Evolutionary conservation across 2,113 vertebrate species (phyloP).

Genomic region (Osmerus eperlanus): DNA sequence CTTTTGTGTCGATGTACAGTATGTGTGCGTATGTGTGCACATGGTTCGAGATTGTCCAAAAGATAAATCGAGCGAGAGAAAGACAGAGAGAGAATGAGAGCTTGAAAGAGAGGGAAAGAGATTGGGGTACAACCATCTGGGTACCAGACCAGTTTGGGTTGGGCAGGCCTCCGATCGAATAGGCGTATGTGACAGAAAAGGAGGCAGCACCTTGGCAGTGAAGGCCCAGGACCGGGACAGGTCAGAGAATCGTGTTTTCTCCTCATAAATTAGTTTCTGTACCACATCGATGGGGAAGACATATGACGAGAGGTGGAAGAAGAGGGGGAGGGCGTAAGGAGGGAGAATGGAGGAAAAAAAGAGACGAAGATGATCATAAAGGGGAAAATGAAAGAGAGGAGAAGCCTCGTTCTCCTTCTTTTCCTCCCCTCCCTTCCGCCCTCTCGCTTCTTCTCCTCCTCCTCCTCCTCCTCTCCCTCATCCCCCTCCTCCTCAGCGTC

Average conservation of each 20-base stretch:
- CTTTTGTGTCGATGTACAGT: background rate
- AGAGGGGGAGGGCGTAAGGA: slow-evolving; percentile 58
- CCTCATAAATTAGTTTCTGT: slow-evolving; percentile 56
- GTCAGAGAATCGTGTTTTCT: slow-evolving; percentile 62
- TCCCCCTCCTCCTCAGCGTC: background rate
- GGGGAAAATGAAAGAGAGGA: background rate
- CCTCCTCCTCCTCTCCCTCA: background rate
- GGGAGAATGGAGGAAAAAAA: background rate
- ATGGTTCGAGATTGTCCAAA: background rate
- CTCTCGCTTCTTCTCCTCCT: background rate
- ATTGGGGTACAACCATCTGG: slow-evolving; percentile 48
- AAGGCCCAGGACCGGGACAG: background rate
- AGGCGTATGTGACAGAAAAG: slow-evolving; percentile 40
- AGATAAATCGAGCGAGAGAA: background rate
- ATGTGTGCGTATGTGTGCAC: slow-evolving; percentile 2
- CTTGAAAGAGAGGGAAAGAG: slow-evolving; percentile 8
- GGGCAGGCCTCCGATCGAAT: slow-evolving; percentile 20
- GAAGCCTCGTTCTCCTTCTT: background rate
- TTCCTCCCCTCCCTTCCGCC: background rate
- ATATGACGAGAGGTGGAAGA: slow-evolving; percentile 55
- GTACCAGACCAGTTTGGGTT: slow-evolving; percentile 40
- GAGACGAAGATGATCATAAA: background rate
- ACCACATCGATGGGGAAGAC: slow-evolving; percentile 47
- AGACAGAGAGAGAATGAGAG: background rate
- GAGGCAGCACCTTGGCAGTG: slow-evolving; percentile 11